Percentiles rank a stretch among this genome's conserved stretches.
Conservation (phyloP, 2,113 vertebrate species). For the Syrmaticus mikado region DNA sequence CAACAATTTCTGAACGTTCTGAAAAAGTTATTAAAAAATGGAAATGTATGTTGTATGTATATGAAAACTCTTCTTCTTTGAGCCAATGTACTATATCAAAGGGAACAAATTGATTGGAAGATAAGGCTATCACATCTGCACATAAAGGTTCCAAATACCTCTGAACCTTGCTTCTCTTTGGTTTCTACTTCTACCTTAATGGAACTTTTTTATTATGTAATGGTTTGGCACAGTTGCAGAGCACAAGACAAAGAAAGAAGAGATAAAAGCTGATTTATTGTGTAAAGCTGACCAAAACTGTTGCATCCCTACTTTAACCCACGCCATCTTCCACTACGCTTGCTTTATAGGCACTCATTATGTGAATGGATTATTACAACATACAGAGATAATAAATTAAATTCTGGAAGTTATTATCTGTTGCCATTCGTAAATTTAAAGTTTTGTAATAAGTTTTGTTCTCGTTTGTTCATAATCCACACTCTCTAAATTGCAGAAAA, state of each 20-base stretch:
- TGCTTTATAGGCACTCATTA: background rate
- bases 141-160: background rate
- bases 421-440: background rate
- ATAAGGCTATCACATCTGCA: background rate
- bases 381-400: background rate
- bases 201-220: background rate
- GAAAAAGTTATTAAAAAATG: constrained; percentile 44
- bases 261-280: constrained; percentile 5
- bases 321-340: background rate
- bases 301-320: background rate
- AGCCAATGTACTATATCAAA: constrained; percentile 25
- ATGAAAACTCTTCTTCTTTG: constrained; percentile 7
- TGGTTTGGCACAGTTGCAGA: constrained; percentile 26
- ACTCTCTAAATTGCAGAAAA: background rate
- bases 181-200: constrained; percentile 7
- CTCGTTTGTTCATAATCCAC: background rate
- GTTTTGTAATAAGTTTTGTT: background rate
- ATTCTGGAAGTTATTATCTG: background rate
- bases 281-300: background rate
- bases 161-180: constrained; percentile 27
- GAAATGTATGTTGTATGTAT: constrained; percentile 8
- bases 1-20: constrained; percentile 18
- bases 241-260: background rate
- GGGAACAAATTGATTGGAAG: constrained; percentile 17
- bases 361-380: background rate